Percentiles rank a stretch among this genome's conserved stretches.
Conservation (phyloP, 2,113 vertebrate species). For the Apodemus speciosus region DNA sequence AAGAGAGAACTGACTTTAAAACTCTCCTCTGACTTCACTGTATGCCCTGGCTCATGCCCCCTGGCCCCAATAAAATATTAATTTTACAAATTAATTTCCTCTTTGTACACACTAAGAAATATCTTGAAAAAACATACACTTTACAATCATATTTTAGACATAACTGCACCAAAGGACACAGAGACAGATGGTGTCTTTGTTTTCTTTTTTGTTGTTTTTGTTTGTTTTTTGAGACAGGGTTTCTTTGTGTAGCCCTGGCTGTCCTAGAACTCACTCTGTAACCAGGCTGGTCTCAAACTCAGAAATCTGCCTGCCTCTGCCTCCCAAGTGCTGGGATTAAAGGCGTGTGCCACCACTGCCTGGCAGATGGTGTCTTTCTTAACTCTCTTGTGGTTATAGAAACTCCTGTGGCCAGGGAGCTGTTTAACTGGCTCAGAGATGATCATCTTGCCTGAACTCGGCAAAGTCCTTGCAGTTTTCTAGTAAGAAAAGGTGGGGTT, state of each 20-base stretch:
- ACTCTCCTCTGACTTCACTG: not conserved
- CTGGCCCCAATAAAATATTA: not conserved
- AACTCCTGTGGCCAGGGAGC: not conserved
- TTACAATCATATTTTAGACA: not conserved
- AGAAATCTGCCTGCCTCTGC: no score
- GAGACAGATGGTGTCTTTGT: not conserved
- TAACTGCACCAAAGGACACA: not conserved
- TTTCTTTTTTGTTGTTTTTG: no score
- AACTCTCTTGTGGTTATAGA: not conserved
- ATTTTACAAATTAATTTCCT: not conserved
- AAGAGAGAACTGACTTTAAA: not conserved
- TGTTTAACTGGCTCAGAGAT: not conserved
- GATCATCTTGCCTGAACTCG: not conserved
- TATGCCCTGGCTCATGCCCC: not conserved
- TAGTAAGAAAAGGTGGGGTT: not conserved
- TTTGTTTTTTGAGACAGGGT: no score
- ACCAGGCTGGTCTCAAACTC: no score
- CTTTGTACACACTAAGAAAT: not conserved
- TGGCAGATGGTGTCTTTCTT: not conserved
- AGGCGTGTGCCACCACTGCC: no score
- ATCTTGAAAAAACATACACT: not conserved
- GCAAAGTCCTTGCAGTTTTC: not conserved
- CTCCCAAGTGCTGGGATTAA: no score
- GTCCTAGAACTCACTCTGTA: no score
- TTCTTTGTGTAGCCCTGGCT: no score